These are phyloP conservation scores for Orgyia antiqua DNA, from an alignment of 2,888 invertebrate genomes.

Conservation along the genomic window DNA sequence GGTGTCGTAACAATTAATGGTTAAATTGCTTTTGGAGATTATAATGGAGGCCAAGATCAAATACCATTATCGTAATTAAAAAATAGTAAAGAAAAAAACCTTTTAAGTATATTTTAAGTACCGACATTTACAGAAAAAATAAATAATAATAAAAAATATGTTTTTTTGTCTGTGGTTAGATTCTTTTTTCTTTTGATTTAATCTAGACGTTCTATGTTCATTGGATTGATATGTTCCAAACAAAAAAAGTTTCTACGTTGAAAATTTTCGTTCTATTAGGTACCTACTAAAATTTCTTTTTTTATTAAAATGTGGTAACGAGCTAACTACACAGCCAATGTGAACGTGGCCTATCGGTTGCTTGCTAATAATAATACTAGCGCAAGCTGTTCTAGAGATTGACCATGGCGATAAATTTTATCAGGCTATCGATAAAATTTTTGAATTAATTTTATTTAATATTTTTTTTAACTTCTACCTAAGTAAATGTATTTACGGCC, in stretches of 20 bases:
- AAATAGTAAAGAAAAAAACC: too few species aligned
- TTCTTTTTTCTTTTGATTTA: neutral
- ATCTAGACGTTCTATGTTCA: too few species aligned
- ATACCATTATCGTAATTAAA: too few species aligned
- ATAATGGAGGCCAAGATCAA: too few species aligned
- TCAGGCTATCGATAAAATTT: slow-evolving; percentile 4
- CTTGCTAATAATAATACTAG: slow-evolving; percentile 69
- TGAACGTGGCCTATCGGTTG: slow-evolving; percentile 38
- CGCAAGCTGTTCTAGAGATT: slow-evolving; percentile 45
- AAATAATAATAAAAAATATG: neutral
- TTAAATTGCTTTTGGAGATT: too few species aligned
- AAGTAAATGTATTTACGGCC: too few species aligned
- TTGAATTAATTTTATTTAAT: too few species aligned
- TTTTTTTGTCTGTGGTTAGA: neutral
- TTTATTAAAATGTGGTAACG: neutral
- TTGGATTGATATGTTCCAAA: too few species aligned
- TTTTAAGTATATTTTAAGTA: too few species aligned
- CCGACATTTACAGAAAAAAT: neutral
- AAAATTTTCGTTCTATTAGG: slow-evolving; percentile 1
- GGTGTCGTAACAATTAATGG: too few species aligned
- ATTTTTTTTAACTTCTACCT: too few species aligned
- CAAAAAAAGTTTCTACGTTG: neutral
- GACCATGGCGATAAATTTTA: slow-evolving; percentile 1
- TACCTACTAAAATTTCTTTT: too few species aligned
- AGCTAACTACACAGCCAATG: slow-evolving; percentile 21